phyloP scores from a whole-genome alignment of 2,888 invertebrate species.

The Drosophila merina region DNA sequence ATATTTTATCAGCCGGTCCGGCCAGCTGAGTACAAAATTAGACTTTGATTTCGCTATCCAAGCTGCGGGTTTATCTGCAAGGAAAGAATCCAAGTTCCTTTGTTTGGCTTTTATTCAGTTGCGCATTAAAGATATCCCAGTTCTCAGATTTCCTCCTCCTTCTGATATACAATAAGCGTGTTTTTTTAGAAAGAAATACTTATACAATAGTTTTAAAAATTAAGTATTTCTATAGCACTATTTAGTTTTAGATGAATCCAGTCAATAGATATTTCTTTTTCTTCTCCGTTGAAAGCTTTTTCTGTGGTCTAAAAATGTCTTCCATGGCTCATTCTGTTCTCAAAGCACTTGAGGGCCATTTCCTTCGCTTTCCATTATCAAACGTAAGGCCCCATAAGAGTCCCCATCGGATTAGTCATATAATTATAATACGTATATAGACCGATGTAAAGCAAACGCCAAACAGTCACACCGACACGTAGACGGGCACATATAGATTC shows the following conservation, averaged over 20 bases:
- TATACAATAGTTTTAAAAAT: not conserved
- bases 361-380: constrained; percentile 7
- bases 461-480: constrained; percentile 9
- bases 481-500: constrained; percentile 14
- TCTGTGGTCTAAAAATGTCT: constrained; percentile 9
- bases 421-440: not conserved
- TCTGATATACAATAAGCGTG: constrained; percentile 27
- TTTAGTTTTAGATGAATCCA: too few species aligned
- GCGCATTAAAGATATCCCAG: constrained; percentile 47
- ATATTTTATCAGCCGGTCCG: constrained; percentile 25
- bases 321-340: not conserved
- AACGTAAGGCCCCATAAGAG: constrained; percentile 5
- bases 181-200: not conserved
- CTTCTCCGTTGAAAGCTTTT: not conserved
- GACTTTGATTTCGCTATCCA: constrained; percentile 34
- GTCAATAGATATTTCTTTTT: not conserved
- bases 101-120: constrained; percentile 54
- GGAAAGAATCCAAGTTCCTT: constrained; percentile 31
- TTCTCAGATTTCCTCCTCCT: not conserved
- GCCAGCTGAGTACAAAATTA: constrained; percentile 24
- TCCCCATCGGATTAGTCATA: constrained; percentile 25
- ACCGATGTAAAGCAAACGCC: constrained; percentile 9
- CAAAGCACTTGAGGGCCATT: constrained; percentile 24
- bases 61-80: not conserved
- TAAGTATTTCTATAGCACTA: too few species aligned